Evolutionary conservation across 2,797 vertebrate species (phyloP), one percentile per base, ranked within the genome.

Genomic region (Pachyuromys duprasi): DNA sequence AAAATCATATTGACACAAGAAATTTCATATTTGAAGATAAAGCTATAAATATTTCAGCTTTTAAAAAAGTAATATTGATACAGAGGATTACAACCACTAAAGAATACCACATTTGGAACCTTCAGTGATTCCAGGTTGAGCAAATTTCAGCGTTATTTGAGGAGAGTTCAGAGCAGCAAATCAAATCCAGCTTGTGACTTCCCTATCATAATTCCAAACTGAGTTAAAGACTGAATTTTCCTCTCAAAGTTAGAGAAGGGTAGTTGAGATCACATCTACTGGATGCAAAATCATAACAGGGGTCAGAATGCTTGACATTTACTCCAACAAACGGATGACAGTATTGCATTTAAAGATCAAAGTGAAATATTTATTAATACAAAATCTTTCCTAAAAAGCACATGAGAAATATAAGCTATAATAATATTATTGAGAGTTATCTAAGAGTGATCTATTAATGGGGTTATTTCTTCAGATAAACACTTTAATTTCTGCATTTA

Each of bases 171-270:
- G 2, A 42, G 17, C 15, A 7, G 1, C 9, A 67, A 88, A 20
- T 78, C 6, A 67, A 88, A 49, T 81, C 8, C 13, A 83, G 22
- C 8, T 67, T 86, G 49, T 82, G 28, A 86, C 74, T 90, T 70
- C 53, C 12, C 8, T 80, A 17, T 28, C n/a, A 45, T 33, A 49
- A 89, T 63, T 90, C 63, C 67, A 87, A 86, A 33, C 22, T 49
- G 81, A 70, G 33, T 67, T 69, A 93, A 95, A 49, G 49, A 65
- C 49, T 72, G n/a, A 42, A 45, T 49, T 94, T 91, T 17, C 45
- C 55, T 89, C 20, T 78, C 20, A 78, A 86, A 57, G 14, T 84
- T 57, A 86, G 5, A 75, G 31, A 82, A 87, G 24, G 2, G 1
- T 31, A 53, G 36, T 69, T 42, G 39, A 78, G 20, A 57, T 55